phyloP scores from a whole-genome alignment of 2,113 vertebrate genomes.

The Ochotona curzoniae region DNA sequence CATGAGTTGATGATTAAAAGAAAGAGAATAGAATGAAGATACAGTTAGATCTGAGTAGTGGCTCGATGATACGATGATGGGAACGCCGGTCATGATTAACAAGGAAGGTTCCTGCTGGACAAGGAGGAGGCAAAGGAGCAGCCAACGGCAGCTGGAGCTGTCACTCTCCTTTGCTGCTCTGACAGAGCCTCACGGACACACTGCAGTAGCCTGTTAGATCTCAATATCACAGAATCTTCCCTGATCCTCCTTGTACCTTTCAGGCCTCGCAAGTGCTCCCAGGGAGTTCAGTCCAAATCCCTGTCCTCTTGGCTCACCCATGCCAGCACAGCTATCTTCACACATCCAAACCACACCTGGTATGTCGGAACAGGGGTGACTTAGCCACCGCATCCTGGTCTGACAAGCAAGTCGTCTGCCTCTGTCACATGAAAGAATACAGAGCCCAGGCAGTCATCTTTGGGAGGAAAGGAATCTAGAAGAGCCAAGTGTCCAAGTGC shows the following conservation, averaged over 20 bases:
- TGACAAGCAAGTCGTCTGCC: slow-evolving; percentile 15
- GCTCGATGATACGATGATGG: neutral
- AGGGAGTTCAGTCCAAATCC: neutral
- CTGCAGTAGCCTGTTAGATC: neutral
- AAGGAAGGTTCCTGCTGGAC: slow-evolving; percentile 69
- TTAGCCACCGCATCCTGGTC: neutral
- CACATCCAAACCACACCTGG: neutral
- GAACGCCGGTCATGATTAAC: slow-evolving; percentile 56
- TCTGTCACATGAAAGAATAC: neutral
- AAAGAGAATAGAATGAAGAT: neutral
- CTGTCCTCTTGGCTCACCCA: neutral
- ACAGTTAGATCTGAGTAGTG: rapidly evolving
- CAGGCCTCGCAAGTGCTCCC: neutral
- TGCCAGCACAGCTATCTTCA: neutral
- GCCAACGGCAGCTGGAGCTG: rapidly evolving
- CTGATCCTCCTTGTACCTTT: rapidly evolving
- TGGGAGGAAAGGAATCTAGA: neutral
- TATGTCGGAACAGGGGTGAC: neutral
- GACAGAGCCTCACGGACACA: rapidly evolving
- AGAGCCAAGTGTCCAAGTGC: neutral
- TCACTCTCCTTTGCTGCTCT: neutral
- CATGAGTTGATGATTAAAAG: slow-evolving; percentile 27
- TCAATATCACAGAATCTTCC: neutral
- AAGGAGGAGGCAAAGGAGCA: slow-evolving; percentile 58
- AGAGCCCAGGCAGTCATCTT: neutral